Conservation (phyloP, 2,113 vertebrate species). For the Aspiorhynchus laticeps region DNA sequence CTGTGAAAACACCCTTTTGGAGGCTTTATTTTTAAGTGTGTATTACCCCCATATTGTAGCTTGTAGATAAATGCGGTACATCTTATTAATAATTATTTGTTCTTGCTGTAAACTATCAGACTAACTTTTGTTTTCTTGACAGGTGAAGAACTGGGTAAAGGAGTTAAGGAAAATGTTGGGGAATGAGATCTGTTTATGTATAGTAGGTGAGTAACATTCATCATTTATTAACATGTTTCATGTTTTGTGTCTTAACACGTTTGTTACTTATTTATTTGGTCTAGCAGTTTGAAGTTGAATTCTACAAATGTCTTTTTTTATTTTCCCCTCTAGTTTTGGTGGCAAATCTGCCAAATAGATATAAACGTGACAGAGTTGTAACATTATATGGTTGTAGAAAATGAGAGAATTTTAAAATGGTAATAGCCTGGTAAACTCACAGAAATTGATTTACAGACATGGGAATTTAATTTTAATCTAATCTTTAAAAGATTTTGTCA, state of each 20-base stretch:
- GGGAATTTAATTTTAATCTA: not conserved
- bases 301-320: too few species aligned
- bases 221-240: too few species aligned
- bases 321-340: not conserved
- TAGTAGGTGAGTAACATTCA: slow-evolving; percentile 89
- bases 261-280: too few species aligned
- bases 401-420: not conserved
- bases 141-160: slow-evolving; percentile 99
- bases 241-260: too few species aligned
- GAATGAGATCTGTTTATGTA: slow-evolving; percentile 99
- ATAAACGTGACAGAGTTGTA: not conserved
- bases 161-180: slow-evolving; percentile 99
- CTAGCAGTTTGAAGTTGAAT: too few species aligned
- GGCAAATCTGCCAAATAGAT: not conserved
- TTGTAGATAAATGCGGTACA: not conserved
- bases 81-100: not conserved
- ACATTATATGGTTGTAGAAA: not conserved
- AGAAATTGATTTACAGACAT: not conserved
- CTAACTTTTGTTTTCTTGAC: slow-evolving; percentile 29
- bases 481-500: not conserved
- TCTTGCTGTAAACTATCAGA: not conserved
- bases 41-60: not conserved
- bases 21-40: too few species aligned
- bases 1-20: too few species aligned
- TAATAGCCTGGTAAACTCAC: not conserved